Evolutionary conservation across 37 sponge, comb jelly and placozoan genomes (phyloP).

Genomic region (Halichondria panicea): DNA sequence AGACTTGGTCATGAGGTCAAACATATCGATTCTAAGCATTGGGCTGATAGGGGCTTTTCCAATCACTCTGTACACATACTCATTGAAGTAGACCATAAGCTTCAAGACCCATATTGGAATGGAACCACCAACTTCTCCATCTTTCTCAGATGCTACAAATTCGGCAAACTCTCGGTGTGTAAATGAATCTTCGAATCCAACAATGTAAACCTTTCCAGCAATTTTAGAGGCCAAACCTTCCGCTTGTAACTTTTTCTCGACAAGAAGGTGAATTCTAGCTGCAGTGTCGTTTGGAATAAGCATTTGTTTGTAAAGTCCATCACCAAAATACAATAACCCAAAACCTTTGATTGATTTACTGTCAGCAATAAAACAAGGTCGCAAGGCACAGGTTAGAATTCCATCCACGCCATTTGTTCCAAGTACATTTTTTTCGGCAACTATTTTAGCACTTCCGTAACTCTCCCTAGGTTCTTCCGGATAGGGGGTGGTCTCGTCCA

Average conservation of each 20-base stretch:
- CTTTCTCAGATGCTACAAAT: background rate
- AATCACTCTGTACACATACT: constrained; percentile 14
- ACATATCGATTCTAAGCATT: too few species aligned
- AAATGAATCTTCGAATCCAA: too few species aligned
- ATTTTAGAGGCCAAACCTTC: too few species aligned
- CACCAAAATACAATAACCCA: too few species aligned
- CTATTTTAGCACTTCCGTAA: constrained; percentile 22
- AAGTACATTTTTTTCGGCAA: constrained; percentile 38
- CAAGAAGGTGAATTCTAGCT: too few species aligned
- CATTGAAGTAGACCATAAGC: constrained; percentile 32
- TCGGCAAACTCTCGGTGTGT: constrained; percentile 17
- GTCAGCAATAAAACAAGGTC: constrained; percentile 13
- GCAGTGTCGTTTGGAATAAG: too few species aligned
- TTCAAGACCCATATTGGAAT: constrained; percentile 20
- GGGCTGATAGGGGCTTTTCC: constrained; percentile 5
- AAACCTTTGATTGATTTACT: background rate
- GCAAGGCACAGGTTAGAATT: constrained; percentile 45
- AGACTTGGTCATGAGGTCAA: background rate
- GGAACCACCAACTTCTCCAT: background rate
- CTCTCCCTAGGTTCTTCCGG: constrained; percentile 17
- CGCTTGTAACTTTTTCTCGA: too few species aligned
- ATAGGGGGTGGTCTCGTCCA: constrained; percentile 32
- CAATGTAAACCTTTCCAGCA: too few species aligned
- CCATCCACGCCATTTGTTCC: constrained; percentile 34
- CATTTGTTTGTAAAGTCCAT: too few species aligned